Base-by-base conservation (phyloP, 2,888 invertebrate genomes). In the Celastrina argiolus region DNA sequence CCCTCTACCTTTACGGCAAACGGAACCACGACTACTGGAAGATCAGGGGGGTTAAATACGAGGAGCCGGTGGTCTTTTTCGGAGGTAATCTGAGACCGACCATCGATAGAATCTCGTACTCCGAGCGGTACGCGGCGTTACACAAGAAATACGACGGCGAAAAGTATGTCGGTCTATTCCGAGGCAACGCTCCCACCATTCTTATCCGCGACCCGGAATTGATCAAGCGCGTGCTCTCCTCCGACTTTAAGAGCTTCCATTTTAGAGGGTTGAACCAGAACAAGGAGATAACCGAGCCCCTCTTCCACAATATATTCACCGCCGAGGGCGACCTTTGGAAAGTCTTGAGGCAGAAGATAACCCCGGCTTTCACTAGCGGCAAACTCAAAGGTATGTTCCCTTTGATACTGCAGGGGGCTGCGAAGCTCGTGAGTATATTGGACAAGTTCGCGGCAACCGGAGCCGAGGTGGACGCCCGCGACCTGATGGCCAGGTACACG, bases 351-450 rank as follows among this genome's bases (percentile, higher is more conserved):
- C 82, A 84, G 74, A 79, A 84, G 64, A 80, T 87, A 76, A 85
- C 86, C 31, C 82, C 85, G 1, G 82, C 85, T 1, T 87, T 87
- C 72, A 81, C 83, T 6, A 81, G 80, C 63, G 83, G 84, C 31
- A 87, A 85, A 74, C 76, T 85, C 64, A 78, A 78, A 61, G 83
- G 81, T 28, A 87, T 87, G 87, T 85, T 86, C 69, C 85, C 84
- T 14, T 75, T 87, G 66, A 78, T 86, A 22, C 77, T 79, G 64
- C 82, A 82, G 69, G 78, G 84, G 36, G 82, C 84, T 4, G 81
- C 83, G 73, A 71, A 74, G 39, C 73, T 87, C 67, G 81, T 80
- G 68, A 63, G 70, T 10, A 78, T 81, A 4, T 74, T 79, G 26
- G 73, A 76, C 0, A 59, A 65, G 12, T 76, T 76, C 18, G 78